phyloP scores from a whole-genome alignment of 2,113 vertebrate genomes.

The Corapipo altera region DNA sequence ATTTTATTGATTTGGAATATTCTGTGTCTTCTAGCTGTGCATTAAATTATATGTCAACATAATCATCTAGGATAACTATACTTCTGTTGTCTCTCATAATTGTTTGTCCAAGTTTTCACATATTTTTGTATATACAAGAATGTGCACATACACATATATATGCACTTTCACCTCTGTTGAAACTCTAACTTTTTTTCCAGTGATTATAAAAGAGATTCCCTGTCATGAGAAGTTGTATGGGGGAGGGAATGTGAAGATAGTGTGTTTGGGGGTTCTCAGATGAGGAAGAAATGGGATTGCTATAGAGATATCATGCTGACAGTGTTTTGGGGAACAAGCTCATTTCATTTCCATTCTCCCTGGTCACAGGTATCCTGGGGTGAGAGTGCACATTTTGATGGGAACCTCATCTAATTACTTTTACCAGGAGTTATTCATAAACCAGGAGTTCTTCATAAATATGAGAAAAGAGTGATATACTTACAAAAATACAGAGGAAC shows the following conservation, averaged over 20 bases:
- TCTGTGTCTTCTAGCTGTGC: slow-evolving; percentile 49
- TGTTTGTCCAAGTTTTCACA: neutral
- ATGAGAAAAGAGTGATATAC: neutral
- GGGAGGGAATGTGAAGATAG: neutral
- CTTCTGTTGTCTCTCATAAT: neutral
- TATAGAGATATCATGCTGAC: neutral
- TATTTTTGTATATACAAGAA: neutral
- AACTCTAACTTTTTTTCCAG: neutral
- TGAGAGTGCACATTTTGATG: neutral
- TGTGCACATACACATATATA: neutral
- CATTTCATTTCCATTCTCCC: neutral
- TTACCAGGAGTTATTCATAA: neutral
- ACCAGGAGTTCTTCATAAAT: neutral
- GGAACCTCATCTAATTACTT: neutral
- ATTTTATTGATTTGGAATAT: slow-evolving; percentile 24
- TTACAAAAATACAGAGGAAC: neutral
- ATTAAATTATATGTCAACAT: slow-evolving; percentile 21
- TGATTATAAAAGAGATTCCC: neutral
- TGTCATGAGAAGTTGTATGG: neutral
- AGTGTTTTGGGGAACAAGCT: neutral
- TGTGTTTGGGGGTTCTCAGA: neutral
- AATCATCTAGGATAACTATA: neutral
- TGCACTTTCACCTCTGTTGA: neutral
- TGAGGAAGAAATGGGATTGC: neutral
- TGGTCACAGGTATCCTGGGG: neutral